Evolutionary conservation across 2,113 vertebrate species (phyloP), one percentile per base, ranked within the genome.

Genomic region (Anser cygnoides): DNA sequence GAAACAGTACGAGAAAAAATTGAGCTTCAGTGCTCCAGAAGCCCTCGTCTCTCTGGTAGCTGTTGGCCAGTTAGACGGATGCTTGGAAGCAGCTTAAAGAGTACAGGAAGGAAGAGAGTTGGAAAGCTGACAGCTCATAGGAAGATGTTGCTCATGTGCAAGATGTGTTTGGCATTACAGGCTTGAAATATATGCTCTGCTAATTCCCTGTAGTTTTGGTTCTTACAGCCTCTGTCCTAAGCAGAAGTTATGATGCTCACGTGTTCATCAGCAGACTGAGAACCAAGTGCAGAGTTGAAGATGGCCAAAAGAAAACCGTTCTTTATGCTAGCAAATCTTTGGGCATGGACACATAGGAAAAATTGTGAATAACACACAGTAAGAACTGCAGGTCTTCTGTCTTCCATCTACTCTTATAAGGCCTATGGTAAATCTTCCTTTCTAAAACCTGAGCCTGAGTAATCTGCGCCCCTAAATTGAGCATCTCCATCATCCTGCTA

Each of bases 391-490:
- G 37, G 19, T 82, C 58, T 86, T 92, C 72, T 80, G 71, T 13
- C 52, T 86, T 80, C 8, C 15, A 7, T 13, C 41, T 90, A 0
- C 35, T 73, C 89, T 87, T 70, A 33, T 29, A n/a, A 52, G 33
- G 17, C 11, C 8, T 9, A 33, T 49, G 16, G 43, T 57, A 84
- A 78, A 66, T 73, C 9, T 59, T 87, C 35, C 22, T 55, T 88
- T 82, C 55, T 29, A 71, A 80, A 95, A 89, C 16, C 46, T 43
- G 49, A 39, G 5, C 17, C 33, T 39, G 11, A 6, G 13, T 43
- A 43, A 66, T 65, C 37, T 65, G 25, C 2, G 26, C 16, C 14
- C 43, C 43, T 22, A 46, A n/a, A 46, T n/a, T 0, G 0, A 46
- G 9, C 77, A 6, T 85, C 44, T 78, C 31, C 46, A 29, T 52